These are phyloP conservation scores for Protobothrops flavoviridis DNA, from an alignment of 2,113 vertebrate genomes.

Conservation along the genomic window DNA sequence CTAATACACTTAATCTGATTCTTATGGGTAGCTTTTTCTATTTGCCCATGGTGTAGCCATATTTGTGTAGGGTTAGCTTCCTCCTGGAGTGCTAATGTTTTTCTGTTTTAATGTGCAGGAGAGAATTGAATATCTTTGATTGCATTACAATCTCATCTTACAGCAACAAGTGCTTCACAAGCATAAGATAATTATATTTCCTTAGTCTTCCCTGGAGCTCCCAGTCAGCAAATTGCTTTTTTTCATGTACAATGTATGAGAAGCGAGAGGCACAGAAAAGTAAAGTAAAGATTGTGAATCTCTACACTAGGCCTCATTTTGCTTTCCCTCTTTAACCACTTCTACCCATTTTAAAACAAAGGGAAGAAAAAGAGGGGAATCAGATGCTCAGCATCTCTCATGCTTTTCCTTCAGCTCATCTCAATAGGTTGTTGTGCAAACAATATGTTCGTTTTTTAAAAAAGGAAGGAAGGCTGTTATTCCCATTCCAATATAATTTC, in stretches of 20 bases:
- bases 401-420: background rate
- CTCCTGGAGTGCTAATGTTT: no score
- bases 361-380: background rate
- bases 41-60: no score
- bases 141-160: background rate
- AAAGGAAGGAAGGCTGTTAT: background rate
- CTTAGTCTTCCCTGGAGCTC: background rate
- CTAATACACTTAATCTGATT: background rate
- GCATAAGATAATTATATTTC: slow-evolving; percentile 7
- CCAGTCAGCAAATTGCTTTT: background rate
- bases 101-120: background rate
- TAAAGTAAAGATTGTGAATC: background rate
- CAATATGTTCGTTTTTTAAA: background rate
- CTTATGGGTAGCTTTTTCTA: background rate
- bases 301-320: background rate
- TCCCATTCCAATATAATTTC: background rate
- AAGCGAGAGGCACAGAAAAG: background rate
- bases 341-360: background rate
- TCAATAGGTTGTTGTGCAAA: background rate
- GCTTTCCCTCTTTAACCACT: background rate
- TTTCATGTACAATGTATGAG: background rate
- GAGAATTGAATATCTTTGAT: background rate
- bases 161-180: slow-evolving; percentile 7
- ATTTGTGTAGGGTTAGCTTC: background rate
- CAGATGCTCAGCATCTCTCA: background rate